These are phyloP conservation scores for Bujurquina vittata DNA, from an alignment of 2,113 vertebrate genomes.

Conservation along the genomic window DNA sequence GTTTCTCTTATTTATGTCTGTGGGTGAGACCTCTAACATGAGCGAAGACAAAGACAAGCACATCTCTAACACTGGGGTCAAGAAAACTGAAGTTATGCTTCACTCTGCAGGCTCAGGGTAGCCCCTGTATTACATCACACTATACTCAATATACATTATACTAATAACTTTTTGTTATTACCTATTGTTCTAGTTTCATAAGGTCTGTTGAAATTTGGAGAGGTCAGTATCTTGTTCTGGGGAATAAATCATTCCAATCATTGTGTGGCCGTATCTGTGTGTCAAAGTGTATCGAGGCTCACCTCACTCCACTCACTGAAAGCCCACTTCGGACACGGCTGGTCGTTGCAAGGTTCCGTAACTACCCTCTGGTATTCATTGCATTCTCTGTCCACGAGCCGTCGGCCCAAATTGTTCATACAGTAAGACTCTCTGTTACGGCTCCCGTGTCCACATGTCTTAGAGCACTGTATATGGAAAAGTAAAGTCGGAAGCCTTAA, in stretches of 20 bases:
- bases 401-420: constrained; percentile 88
- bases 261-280: not conserved
- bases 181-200: not conserved
- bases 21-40: not conserved
- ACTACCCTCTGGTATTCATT: constrained; percentile 78
- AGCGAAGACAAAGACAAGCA: not conserved
- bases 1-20: not conserved
- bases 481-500: not conserved
- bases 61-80: not conserved
- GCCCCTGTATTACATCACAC: not conserved
- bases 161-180: not conserved
- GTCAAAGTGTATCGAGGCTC: constrained; percentile 39
- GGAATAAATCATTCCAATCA: not conserved
- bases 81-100: not conserved
- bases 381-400: constrained; percentile 87
- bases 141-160: not conserved
- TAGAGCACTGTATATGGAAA: constrained; percentile 85
- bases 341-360: constrained; percentile 85
- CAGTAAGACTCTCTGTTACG: constrained; percentile 89
- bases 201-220: not conserved
- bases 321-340: constrained; percentile 89
- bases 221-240: not conserved
- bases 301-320: constrained; percentile 95
- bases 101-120: not conserved
- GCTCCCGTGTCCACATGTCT: constrained; percentile 87